A percentile compares a stretch with the other conserved stretches of the same genome.
Evolutionary conservation across 2,888 invertebrate genomes (phyloP).

Genomic region (Miltochrista miniata): DNA sequence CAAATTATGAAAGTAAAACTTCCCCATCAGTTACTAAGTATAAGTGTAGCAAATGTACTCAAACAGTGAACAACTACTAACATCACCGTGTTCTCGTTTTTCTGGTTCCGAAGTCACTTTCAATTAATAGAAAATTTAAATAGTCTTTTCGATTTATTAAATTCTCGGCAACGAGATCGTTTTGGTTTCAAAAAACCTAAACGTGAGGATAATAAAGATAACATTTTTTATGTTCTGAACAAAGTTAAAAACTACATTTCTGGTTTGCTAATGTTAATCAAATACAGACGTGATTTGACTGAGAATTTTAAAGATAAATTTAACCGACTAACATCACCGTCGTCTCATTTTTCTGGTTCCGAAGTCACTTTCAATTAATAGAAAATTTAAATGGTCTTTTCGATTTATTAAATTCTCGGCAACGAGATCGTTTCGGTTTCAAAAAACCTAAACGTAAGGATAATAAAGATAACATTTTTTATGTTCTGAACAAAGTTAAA

Average conservation of each 20-base stretch:
- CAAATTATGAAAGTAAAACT: slow-evolving; percentile 4
- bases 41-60: neutral
- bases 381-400: slow-evolving; percentile 7
- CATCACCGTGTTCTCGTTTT: neutral
- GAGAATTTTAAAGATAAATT: neutral
- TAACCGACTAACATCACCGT: too few species aligned
- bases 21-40: neutral
- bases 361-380: slow-evolving; percentile 3
- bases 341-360: neutral
- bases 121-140: slow-evolving; percentile 7
- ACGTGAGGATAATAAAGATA: neutral
- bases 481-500: neutral
- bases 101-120: neutral
- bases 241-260: neutral
- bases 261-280: neutral
- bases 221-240: neutral
- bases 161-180: slow-evolving; percentile 4
- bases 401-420: slow-evolving; percentile 11
- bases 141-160: slow-evolving; percentile 11
- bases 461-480: neutral
- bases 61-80: neutral
- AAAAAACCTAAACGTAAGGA: neutral
- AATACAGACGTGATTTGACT: neutral
- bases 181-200: slow-evolving; percentile 1
- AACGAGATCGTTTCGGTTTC: neutral